Conservation (phyloP, 2,888 invertebrate species). For the Campopleginae sp. region DNA sequence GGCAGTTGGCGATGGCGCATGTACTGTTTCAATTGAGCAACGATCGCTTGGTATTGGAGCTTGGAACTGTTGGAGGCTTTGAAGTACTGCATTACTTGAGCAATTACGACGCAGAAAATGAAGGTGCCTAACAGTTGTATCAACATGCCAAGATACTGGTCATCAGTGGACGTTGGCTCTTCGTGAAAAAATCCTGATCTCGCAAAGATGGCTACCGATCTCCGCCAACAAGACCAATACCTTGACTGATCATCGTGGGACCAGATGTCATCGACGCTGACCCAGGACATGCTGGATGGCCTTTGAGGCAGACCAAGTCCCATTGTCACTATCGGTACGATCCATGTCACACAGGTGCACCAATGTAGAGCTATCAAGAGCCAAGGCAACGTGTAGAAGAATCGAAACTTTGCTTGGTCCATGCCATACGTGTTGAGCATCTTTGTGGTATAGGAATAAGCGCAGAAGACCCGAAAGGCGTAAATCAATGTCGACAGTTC, state of each 20-base stretch:
- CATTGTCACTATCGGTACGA: slow-evolving; percentile 74
- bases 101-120: slow-evolving; percentile 74
- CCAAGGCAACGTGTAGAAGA: slow-evolving; percentile 74
- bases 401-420: slow-evolving; percentile 71
- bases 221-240: slow-evolving; percentile 74
- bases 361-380: slow-evolving; percentile 77
- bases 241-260: slow-evolving; percentile 41
- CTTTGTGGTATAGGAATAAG: slow-evolving; percentile 71
- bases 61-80: slow-evolving; percentile 77
- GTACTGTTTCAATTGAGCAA: slow-evolving; percentile 78
- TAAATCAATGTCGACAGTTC: slow-evolving; percentile 75
- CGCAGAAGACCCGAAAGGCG: slow-evolving; percentile 75
- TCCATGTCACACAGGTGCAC: slow-evolving; percentile 79
- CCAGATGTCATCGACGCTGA: slow-evolving; percentile 75
- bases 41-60: slow-evolving; percentile 77
- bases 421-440: slow-evolving; percentile 72
- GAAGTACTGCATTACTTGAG: slow-evolving; percentile 77
- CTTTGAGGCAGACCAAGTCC: slow-evolving; percentile 57
- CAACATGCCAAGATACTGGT: slow-evolving; percentile 76
- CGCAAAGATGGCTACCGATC: slow-evolving; percentile 76
- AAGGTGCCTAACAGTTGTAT: slow-evolving; percentile 74
- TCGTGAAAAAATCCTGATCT: slow-evolving; percentile 76
- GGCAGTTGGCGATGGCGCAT: slow-evolving; percentile 81
- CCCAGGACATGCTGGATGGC: slow-evolving; percentile 77
- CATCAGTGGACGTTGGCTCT: slow-evolving; percentile 73